Conservation (phyloP, 2,113 vertebrate species). For the Tachysurus vachellii region DNA sequence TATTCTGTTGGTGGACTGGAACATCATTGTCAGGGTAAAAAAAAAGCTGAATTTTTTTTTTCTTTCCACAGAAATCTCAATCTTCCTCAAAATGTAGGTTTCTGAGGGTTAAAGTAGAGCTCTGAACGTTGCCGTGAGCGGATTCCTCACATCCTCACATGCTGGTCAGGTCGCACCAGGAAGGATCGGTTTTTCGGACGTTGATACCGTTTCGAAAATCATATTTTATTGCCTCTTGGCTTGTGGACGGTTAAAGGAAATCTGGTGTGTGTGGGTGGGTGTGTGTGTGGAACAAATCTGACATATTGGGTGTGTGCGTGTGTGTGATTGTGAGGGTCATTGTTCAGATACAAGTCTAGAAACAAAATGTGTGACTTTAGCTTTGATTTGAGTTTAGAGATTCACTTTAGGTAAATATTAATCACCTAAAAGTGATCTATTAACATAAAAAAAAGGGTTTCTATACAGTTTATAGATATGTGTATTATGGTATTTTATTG, state of each 20-base stretch:
- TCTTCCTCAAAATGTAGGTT: not conserved
- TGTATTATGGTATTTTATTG: not conserved
- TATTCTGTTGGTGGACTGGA: too few species aligned
- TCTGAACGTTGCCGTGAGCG: not conserved
- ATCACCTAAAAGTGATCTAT: not conserved
- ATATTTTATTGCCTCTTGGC: not conserved
- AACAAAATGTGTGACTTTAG: not conserved
- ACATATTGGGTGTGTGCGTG: not conserved
- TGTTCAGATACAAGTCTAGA: not conserved
- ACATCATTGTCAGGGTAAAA: too few species aligned
- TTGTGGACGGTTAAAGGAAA: not conserved
- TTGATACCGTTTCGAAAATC: not conserved
- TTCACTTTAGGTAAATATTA: not conserved
- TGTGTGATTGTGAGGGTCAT: not conserved
- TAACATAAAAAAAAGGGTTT: too few species aligned
- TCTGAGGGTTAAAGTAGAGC: not conserved
- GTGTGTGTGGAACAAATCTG: not conserved
- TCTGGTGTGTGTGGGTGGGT: constrained; percentile 9
- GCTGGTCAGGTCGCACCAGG: not conserved
- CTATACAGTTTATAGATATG: not conserved
- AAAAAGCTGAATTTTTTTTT: too few species aligned
- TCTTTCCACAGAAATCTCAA: too few species aligned
- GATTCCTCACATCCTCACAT: not conserved
- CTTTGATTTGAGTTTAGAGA: not conserved
- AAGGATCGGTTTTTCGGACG: not conserved